phyloP scores from a whole-genome alignment of 2,113 vertebrate genomes.

The Bucco capensis region DNA sequence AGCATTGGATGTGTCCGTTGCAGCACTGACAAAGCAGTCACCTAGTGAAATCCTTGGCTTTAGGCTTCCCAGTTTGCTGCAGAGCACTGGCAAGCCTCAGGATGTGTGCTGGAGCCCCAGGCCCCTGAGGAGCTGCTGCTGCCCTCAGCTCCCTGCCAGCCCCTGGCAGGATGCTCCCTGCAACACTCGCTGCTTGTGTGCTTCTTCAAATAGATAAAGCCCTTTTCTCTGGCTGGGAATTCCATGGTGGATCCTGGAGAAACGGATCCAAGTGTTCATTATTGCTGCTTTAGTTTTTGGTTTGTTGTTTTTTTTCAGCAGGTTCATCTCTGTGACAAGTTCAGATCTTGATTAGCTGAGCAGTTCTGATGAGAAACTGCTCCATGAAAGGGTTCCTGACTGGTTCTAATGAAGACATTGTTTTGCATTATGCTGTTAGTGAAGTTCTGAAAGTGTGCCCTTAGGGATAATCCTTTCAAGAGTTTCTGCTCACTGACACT shows the following conservation, averaged over 20 bases:
- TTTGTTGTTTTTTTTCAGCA: not conserved
- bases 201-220: no score
- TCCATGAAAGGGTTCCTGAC: not conserved
- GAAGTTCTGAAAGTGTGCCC: conserved; percentile 15
- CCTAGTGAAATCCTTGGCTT: not conserved
- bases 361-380: not conserved
- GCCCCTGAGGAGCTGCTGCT: no score
- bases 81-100: not conserved
- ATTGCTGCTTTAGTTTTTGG: not conserved
- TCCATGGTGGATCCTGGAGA: not conserved
- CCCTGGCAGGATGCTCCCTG: no score
- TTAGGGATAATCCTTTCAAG: conserved; percentile 38
- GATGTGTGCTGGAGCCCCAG: no score
- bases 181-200: no score
- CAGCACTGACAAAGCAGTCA: not conserved
- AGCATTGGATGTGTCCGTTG: not conserved
- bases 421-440: conserved; percentile 31
- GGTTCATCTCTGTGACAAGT: not conserved
- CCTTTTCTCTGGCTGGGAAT: not conserved
- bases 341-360: not conserved
- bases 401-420: conserved; percentile 35
- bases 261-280: not conserved
- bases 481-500: conserved; percentile 48
- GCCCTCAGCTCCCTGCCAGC: no score
- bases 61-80: not conserved